These are phyloP conservation scores for Augochlora pura DNA, from an alignment of 1,140 invertebrate species.

Conservation along the genomic window DNA sequence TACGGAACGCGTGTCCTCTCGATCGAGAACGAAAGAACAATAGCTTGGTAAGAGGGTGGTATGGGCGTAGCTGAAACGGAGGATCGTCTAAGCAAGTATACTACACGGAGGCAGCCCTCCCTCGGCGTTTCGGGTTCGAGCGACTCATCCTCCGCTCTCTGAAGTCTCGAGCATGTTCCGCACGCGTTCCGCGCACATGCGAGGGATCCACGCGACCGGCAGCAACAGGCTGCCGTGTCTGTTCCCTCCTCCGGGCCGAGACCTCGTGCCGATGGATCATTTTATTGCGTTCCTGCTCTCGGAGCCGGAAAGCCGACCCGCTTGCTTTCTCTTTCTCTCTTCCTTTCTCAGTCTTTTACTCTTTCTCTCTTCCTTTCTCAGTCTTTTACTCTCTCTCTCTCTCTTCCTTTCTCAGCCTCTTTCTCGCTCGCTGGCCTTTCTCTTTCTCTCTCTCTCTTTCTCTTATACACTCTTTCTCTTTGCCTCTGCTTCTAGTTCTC, in stretches of 20 bases:
- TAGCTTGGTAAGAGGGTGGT: neutral
- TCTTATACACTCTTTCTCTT: too few relatives aligned
- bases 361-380: too few relatives aligned
- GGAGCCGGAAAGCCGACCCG: constrained; percentile 50
- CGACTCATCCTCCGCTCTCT: constrained; percentile 54
- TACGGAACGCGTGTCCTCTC: neutral
- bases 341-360: too few relatives aligned
- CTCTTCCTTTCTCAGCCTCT: neutral
- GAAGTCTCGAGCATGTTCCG: constrained; percentile 18
- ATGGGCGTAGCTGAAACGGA: constrained; percentile 14
- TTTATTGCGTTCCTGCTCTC: constrained; percentile 62
- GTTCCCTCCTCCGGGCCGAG: constrained; percentile 31
- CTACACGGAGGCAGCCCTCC: constrained; percentile 52
- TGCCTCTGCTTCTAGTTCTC: neutral
- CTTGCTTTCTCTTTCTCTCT: neutral
- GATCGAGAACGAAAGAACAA: constrained; percentile 15
- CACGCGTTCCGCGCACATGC: constrained; percentile 57
- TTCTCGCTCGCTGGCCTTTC: neutral
- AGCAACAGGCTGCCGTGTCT: constrained; percentile 75
- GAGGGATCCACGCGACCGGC: constrained; percentile 69
- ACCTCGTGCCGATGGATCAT: constrained; percentile 64
- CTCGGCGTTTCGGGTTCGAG: constrained; percentile 42
- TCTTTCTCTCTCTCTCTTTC: too few relatives aligned
- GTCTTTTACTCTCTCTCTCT: too few relatives aligned
- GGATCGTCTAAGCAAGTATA: constrained; percentile 42